Evolutionary conservation across 1,140 invertebrate genomes (phyloP).

Genomic region (Bombus affinis): DNA sequence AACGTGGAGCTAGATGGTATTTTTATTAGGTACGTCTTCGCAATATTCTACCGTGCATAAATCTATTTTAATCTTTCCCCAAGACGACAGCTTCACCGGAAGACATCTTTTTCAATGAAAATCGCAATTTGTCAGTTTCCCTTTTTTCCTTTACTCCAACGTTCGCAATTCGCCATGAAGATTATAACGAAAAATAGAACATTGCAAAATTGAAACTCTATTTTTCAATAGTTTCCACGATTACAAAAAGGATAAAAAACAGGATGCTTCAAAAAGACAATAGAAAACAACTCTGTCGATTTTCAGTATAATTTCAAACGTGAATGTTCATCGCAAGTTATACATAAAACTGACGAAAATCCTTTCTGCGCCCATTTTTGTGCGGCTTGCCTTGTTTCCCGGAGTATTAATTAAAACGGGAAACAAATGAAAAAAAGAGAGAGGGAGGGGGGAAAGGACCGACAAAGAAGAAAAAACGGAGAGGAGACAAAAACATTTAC

Average conservation of each 20-base stretch:
- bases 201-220: background rate
- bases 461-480: background rate
- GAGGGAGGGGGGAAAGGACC: background rate
- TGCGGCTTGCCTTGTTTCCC: conserved; percentile 8
- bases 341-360: conserved; percentile 27
- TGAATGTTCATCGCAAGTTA: conserved; percentile 4
- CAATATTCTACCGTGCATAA: conserved; percentile 15
- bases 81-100: background rate
- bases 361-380: background rate
- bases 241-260: background rate
- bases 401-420: conserved; percentile 38
- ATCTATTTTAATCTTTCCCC: background rate
- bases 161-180: background rate
- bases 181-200: background rate
- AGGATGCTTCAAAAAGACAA: background rate
- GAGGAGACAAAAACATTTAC: conserved; percentile 19
- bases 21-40: background rate
- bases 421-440: background rate
- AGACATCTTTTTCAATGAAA: background rate
- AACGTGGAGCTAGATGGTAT: background rate
- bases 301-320: conserved; percentile 12
- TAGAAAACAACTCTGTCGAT: conserved; percentile 7
- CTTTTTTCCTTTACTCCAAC: background rate
- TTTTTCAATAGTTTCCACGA: background rate
- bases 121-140: background rate